These are phyloP conservation scores for Zeuzera pyrina DNA, from an alignment of 2,888 invertebrate genomes.

Conservation along the genomic window DNA sequence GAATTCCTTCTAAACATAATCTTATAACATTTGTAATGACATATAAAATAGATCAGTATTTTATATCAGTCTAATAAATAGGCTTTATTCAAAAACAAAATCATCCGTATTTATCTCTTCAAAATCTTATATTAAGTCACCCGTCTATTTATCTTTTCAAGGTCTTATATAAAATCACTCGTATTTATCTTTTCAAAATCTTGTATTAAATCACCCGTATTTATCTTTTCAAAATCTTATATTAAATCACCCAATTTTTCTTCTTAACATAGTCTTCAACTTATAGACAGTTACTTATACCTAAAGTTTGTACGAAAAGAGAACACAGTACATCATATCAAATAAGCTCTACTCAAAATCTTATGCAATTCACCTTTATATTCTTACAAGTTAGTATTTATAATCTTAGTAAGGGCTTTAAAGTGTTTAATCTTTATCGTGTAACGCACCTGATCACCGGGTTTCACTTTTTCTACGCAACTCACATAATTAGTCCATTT, in stretches of 20 bases:
- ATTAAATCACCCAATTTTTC: background rate
- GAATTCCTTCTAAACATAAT: background rate
- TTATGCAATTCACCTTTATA: background rate
- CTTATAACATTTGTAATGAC: background rate
- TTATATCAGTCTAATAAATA: background rate
- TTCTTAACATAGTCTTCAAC: background rate
- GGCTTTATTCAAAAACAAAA: too few relatives aligned
- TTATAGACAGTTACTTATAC: too few relatives aligned
- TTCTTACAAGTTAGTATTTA: background rate
- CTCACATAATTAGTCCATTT: constrained; percentile 6
- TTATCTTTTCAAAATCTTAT: background rate
- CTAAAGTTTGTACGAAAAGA: too few relatives aligned
- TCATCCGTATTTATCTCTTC: too few relatives aligned
- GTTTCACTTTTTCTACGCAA: constrained; percentile 5
- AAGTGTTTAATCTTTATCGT: constrained; percentile 9
- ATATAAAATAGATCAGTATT: background rate
- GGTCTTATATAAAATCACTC: too few relatives aligned
- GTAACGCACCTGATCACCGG: constrained; percentile 9
- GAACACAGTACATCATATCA: background rate
- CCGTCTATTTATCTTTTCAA: too few relatives aligned
- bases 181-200: too few relatives aligned
- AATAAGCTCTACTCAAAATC: background rate
- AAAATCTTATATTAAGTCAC: too few relatives aligned
- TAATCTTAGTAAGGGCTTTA: background rate
- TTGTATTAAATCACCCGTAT: too few relatives aligned